Evolutionary conservation across 1,140 invertebrate genomes (phyloP), one percentile per base, ranked within the genome.

Genomic region (Armadillidium nasatum): DNA sequence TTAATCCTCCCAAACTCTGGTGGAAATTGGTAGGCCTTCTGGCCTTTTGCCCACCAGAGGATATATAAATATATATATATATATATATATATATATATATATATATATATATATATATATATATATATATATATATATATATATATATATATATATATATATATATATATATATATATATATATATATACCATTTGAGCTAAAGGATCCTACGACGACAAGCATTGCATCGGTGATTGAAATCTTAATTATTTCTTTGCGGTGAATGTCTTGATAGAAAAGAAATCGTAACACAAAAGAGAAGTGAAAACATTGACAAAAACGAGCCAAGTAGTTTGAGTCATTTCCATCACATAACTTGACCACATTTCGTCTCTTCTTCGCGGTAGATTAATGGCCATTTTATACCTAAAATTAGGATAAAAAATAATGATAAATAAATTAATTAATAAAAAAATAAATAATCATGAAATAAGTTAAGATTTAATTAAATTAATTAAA

Each of bases 271-370:
- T 60, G 50, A 15, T 15, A 60, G 1, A 7, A 60, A 60, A 60
- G 50, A 7, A 2, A 60, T 3, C 11, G 7, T 60, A 4, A 60
- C 50, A 60, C 50, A 60, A 15, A 19, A 15, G 19, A 60, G 1
- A 60, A 60, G 50, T 7, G 50, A 60, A 60, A 60, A 7, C 33
- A 33, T 33, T n/a, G 46, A 50, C 46, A 15, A 50, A 60, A 15
- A 7, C 50, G 7, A 60, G 11, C 50, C 50, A 60, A 15, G 50
- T 15, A 19, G 50, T 15, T 15, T 2, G 11, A 60, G 50, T 60
- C 11, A 60, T 13, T 60, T 60, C 50, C 50, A 60, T 60, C 19
- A 60, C 50, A 60, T 60, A 60, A 60, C 50, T 60, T 19, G 50
- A 60, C 50, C 50, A 60, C 11, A 19, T 60, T 15, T 15, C 50